Percentiles rank a stretch among this genome's conserved stretches.
phyloP scores from a whole-genome alignment of 2,113 vertebrate species.

The Perca schrenkii region DNA sequence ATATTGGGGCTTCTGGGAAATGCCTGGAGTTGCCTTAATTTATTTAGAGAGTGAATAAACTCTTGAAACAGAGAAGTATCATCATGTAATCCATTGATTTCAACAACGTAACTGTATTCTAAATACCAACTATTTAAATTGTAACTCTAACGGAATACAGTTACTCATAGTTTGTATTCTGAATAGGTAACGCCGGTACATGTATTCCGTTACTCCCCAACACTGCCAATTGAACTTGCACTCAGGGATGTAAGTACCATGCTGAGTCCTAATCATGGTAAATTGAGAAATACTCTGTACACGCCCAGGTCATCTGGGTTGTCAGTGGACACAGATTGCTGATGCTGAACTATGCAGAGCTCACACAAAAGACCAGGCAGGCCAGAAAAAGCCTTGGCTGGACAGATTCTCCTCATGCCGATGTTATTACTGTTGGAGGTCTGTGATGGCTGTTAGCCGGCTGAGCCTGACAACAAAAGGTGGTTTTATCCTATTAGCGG shows the following conservation, averaged over 20 bases:
- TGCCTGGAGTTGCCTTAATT: no score
- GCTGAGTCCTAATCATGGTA: not conserved
- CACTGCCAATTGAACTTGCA: no score
- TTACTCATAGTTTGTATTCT: no score
- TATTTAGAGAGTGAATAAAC: no score
- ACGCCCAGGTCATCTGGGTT: conserved; percentile 19
- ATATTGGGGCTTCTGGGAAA: no score
- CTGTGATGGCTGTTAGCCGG: conserved; percentile 39
- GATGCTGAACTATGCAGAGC: conserved; percentile 59
- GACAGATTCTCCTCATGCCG: conserved; percentile 62
- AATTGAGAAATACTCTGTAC: conserved; percentile 6
- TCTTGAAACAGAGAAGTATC: no score
- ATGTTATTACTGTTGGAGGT: conserved; percentile 67
- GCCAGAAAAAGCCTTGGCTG: conserved; percentile 42
- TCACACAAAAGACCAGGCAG: conserved; percentile 50
- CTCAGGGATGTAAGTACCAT: not conserved
- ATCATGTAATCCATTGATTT: no score
- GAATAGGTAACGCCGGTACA: no score
- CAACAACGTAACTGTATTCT: no score
- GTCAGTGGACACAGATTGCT: conserved; percentile 58
- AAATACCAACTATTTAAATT: no score
- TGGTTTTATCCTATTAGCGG: conserved; percentile 62
- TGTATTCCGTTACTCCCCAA: no score
- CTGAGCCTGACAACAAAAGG: conserved; percentile 63
- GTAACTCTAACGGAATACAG: no score